Evolutionary conservation across 2,113 vertebrate genomes (phyloP).

Genomic region (Numida meleagris): DNA sequence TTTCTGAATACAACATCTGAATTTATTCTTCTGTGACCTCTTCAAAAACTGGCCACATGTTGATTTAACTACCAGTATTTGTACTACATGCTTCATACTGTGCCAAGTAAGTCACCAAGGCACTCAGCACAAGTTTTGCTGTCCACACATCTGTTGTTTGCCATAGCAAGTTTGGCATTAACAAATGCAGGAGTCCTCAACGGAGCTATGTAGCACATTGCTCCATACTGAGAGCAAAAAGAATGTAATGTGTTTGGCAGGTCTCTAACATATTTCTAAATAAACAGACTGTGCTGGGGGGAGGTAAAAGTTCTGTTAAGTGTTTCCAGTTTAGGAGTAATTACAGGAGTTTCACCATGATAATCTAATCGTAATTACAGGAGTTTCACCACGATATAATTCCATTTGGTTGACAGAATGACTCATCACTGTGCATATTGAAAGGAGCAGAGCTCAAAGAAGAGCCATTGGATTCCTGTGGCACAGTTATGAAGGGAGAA

Average conservation of each 20-base stretch:
- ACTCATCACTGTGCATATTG: background rate
- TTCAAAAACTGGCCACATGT: background rate
- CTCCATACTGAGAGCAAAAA: background rate
- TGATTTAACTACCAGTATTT: slow-evolving; percentile 39
- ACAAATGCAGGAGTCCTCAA: background rate
- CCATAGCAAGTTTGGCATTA: background rate
- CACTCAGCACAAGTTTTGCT: slow-evolving; percentile 13
- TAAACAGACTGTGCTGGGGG: background rate
- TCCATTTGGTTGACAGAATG: background rate
- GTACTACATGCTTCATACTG: slow-evolving; percentile 31
- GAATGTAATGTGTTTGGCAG: background rate
- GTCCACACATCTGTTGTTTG: slow-evolving; percentile 47
- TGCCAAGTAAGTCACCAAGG: slow-evolving; percentile 48
- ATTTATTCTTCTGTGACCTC: background rate
- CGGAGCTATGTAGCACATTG: slow-evolving; percentile 8
- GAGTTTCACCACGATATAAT: background rate
- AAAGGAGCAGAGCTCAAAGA: background rate
- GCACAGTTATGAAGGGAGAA: background rate
- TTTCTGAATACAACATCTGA: background rate
- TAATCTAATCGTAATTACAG: background rate
- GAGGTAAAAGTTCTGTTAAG: background rate
- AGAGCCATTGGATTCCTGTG: background rate
- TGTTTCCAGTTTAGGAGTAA: background rate
- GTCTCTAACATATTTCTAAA: background rate
- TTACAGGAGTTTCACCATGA: background rate